Evolutionary conservation across 2,113 vertebrate genomes (phyloP).

Genomic region (Centropus unirufus): DNA sequence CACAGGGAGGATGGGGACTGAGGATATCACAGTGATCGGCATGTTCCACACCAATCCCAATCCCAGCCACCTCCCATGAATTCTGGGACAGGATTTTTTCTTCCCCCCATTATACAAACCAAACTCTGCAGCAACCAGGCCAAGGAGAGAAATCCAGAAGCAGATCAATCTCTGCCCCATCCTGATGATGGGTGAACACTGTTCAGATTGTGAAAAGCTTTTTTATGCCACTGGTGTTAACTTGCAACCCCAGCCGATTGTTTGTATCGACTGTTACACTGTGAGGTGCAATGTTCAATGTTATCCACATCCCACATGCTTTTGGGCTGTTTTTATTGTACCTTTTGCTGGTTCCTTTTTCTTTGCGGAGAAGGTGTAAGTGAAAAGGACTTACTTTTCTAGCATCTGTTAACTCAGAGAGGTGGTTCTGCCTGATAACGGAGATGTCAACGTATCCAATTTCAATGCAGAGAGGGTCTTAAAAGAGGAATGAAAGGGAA

Average conservation of each 20-base stretch:
- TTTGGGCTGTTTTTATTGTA: not conserved
- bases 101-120: not conserved
- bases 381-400: not conserved
- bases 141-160: not conserved
- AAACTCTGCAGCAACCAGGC: not conserved
- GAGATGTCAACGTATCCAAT: not conserved
- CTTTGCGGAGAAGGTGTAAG: not conserved
- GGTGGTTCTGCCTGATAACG: not conserved
- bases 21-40: not conserved
- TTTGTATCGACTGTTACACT: not conserved
- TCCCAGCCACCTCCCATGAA: not conserved
- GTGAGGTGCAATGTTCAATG: not conserved
- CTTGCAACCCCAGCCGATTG: not conserved
- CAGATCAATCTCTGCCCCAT: not conserved
- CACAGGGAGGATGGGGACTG: not conserved
- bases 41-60: not conserved
- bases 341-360: not conserved
- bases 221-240: not conserved
- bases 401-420: fast-evolving
- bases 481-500: not conserved
- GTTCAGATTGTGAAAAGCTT: not conserved
- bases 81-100: not conserved
- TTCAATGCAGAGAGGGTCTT: not conserved
- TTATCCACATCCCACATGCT: not conserved
- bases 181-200: not conserved